Evolutionary conservation across 2,797 vertebrate species (phyloP).

Genomic region (Spinus olivaceus): DNA sequence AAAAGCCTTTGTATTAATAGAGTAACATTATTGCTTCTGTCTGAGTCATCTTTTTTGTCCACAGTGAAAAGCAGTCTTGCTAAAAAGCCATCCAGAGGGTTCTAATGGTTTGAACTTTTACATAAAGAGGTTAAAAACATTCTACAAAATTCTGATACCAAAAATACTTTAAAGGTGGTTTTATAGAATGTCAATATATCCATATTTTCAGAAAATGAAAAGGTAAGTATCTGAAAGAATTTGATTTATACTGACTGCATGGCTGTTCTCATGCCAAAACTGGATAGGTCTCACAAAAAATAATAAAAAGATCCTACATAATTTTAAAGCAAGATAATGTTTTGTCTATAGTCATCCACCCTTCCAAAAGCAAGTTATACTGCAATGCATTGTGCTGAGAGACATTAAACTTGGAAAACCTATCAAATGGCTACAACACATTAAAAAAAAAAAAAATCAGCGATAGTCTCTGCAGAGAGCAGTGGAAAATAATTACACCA

Average conservation of each 20-base stretch:
- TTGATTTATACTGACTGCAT: not conserved
- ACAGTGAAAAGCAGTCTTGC: conserved; percentile 15
- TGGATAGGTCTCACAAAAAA: not conserved
- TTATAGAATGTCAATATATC: not conserved
- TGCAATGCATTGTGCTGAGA: not conserved
- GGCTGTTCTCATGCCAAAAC: not conserved
- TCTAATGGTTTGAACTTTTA: conserved; percentile 45
- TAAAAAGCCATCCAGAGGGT: conserved; percentile 3
- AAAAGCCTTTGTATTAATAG: not conserved
- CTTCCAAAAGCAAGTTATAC: not conserved
- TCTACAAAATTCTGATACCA: not conserved
- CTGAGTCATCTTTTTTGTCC: not conserved
- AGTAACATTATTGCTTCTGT: not conserved
- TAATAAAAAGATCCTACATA: not conserved
- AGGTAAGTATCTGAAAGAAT: not conserved
- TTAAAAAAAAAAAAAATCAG: not conserved
- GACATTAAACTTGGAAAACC: not conserved
- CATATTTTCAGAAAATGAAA: not conserved
- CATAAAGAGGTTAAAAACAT: not conserved
- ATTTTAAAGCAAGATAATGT: not conserved
- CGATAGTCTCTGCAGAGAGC: not conserved
- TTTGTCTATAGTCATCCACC: not conserved
- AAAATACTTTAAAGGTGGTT: conserved; percentile 14
- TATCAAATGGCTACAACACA: not conserved
- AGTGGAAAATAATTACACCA: not conserved